Evolutionary conservation across 2,113 vertebrate species (phyloP).

Genomic region (Clarias gariepinus): DNA sequence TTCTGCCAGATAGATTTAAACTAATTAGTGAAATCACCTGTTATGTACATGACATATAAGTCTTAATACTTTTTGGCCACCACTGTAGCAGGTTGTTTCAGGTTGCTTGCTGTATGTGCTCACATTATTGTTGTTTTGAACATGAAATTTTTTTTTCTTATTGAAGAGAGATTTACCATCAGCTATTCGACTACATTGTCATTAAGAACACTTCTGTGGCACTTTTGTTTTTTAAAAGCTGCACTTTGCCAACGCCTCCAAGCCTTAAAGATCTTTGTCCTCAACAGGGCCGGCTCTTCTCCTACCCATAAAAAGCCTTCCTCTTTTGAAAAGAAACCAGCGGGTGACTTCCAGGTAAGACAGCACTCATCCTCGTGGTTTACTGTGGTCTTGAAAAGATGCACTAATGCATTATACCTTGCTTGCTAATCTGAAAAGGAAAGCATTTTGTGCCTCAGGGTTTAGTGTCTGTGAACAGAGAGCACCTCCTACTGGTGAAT

Average conservation of each 20-base stretch:
- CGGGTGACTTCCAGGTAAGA: constrained; percentile 56
- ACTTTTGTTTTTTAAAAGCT: neutral
- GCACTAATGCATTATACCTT: constrained; percentile 44
- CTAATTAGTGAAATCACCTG: too few species aligned
- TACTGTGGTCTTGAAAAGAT: constrained; percentile 35
- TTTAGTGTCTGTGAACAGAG: constrained; percentile 22
- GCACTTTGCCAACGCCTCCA: neutral
- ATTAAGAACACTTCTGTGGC: neutral
- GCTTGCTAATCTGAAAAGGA: constrained; percentile 33
- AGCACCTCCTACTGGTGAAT: constrained; percentile 49
- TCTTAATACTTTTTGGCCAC: too few species aligned
- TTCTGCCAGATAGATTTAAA: too few species aligned
- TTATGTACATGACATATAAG: too few species aligned
- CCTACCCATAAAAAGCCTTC: constrained; percentile 46
- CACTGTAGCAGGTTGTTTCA: neutral
- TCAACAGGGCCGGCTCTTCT: constrained; percentile 44
- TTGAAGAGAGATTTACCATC: neutral
- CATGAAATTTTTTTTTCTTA: neutral
- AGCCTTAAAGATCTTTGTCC: neutral
- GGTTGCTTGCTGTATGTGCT: neutral
- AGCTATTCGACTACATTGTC: neutral
- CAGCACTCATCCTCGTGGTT: constrained; percentile 29
- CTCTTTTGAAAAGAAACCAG: constrained; percentile 46
- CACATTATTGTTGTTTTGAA: neutral
- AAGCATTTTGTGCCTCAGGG: constrained; percentile 18